Conservation (phyloP, 2,113 vertebrate genomes). For the Casuarius casuarius region DNA sequence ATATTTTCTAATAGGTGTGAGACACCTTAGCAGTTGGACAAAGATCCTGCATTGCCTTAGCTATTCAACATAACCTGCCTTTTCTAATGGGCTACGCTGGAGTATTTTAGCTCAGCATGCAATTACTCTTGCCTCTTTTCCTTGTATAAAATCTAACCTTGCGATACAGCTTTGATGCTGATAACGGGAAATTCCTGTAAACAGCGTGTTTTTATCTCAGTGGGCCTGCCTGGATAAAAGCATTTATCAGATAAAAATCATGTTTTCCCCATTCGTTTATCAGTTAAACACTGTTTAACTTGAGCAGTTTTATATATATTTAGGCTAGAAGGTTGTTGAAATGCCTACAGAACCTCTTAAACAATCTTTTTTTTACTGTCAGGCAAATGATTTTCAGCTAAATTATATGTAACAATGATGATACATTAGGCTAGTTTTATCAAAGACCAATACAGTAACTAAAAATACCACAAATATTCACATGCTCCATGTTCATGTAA, state of each 20-base stretch:
- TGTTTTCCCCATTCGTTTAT: not conserved
- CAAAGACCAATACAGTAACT: slow-evolving; percentile 20
- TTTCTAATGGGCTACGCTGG: not conserved
- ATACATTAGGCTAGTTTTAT: slow-evolving; percentile 29
- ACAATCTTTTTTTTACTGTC: not conserved
- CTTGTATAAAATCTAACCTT: not conserved
- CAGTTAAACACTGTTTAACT: not conserved
- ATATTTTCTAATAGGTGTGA: not conserved
- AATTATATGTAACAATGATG: slow-evolving; percentile 1
- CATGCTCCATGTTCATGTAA: not conserved
- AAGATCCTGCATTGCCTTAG: not conserved
- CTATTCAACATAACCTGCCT: not conserved
- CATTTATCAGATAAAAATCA: not conserved
- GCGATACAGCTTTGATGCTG: not conserved
- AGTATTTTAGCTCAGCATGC: not conserved
- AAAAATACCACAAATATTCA: slow-evolving; percentile 46
- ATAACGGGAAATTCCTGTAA: not conserved
- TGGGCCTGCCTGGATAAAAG: not conserved
- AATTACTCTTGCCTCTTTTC: not conserved
- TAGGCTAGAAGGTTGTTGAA: slow-evolving; percentile 17
- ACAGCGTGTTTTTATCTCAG: not conserved
- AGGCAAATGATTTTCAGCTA: slow-evolving; percentile 23
- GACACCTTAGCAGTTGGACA: not conserved
- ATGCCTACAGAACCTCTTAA: not conserved
- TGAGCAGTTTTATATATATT: not conserved